Base-by-base conservation (phyloP, 1,140 invertebrate genomes). In the Drosophila ambigua region DNA sequence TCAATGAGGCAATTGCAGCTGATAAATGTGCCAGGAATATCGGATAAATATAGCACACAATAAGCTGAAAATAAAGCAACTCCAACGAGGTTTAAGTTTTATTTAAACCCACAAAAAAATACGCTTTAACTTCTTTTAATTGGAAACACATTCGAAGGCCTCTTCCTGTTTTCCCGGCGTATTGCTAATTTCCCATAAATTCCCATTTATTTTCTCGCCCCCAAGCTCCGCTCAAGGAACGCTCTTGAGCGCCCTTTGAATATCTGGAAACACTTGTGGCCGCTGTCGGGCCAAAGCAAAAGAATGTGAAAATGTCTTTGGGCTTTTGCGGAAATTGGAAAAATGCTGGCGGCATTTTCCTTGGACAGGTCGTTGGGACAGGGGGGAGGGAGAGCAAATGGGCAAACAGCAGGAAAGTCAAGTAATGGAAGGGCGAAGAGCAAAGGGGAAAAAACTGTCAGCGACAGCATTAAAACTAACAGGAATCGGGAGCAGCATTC, bases 381-480 rank as follows among this genome's bases (percentile, higher is more conserved):
- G 31, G 31, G 31, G 3, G 4, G 23, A 4, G 2, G 4, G 23
- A 0, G 44, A 20, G 41, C 41, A 5, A 16, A 16, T 1, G 16
- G 16, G 20, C 31, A 35, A 35, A 35, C 31, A 35, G 44, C 43
- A 31, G 11, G n/a, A 31, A 67, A 55, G 67, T 68, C 54, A 69
- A 50, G 67, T 13, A 20, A 55, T 16, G 23, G 39, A 26, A 54
- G 20, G n/a, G 61, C 48, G 39, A 9, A 51, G 48, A 20, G 43
- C 43, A 11, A 52, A 51, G 15, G 44, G 64, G 20, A 20, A 51
- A 52, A 68, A 78, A 78, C 79, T 82, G 79, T 78, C 79, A 82
- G 52, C 57, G 60, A 69, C 79, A 82, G 79, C 79, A 82, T 82
- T 74, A 62, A 82, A 82, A 82, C 74, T 78, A 62, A 67, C 65